Conservation (phyloP, 2,797 vertebrate species). For the Tinamus major region DNA sequence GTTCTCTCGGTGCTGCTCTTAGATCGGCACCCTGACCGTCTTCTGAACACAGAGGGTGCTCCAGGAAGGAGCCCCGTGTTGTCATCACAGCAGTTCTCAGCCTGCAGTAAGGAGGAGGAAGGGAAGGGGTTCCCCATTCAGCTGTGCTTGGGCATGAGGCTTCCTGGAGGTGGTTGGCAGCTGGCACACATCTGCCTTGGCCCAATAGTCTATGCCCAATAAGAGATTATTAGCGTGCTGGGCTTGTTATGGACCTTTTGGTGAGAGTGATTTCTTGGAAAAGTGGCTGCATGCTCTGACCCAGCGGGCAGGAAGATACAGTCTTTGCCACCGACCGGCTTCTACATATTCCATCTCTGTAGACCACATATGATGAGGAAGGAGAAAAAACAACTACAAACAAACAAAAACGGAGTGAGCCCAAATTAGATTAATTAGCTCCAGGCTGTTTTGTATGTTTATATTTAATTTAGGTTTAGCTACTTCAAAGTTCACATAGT, state of each 20-base stretch:
- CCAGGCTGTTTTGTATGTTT: slow-evolving; percentile 66
- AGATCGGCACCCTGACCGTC: neutral
- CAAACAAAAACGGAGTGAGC: slow-evolving; percentile 62
- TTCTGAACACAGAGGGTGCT: slow-evolving; percentile 30
- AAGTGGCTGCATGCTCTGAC: neutral
- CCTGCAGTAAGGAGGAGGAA: neutral
- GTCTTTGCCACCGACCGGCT: neutral
- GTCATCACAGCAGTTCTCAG: slow-evolving; percentile 53
- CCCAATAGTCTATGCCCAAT: neutral
- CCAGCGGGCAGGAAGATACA: neutral
- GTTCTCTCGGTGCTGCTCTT: slow-evolving; percentile 21
- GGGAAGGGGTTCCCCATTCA: slow-evolving; percentile 35
- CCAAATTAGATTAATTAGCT: slow-evolving; percentile 66
- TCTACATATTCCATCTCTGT: neutral
- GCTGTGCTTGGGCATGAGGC: neutral
- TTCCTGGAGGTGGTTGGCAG: neutral
- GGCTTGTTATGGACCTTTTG: neutral
- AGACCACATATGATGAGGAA: slow-evolving; percentile 56
- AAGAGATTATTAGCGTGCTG: accelerated
- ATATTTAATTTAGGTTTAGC: slow-evolving; percentile 73
- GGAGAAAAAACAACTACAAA: slow-evolving; percentile 57
- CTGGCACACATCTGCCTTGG: slow-evolving; percentile 7
- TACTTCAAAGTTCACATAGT: slow-evolving; percentile 73
- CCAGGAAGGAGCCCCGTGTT: slow-evolving; percentile 59
- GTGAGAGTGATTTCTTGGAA: neutral